Evolutionary conservation across 2,888 invertebrate species (phyloP), one percentile per base, ranked within the genome.

Genomic region (Drosophila lacicola): DNA sequence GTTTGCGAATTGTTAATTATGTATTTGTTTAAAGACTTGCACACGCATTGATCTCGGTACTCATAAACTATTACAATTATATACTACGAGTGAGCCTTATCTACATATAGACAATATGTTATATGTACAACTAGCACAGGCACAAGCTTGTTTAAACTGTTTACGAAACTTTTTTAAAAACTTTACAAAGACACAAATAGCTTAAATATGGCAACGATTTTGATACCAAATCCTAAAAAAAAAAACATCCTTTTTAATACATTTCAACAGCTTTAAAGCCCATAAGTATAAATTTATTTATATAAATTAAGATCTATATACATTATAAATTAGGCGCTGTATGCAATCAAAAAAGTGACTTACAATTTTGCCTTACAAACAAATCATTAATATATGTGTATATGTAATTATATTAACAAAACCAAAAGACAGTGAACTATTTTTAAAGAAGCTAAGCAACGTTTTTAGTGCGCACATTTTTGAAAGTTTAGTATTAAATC

Each of bases 311-410:
- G 62, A 57, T 17, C 17, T 58, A 70, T 50, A 42, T 44, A 41
- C 54, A 74, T 37, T 41, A 55, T 69, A 57, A 54, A 70, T 53
- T 68, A 82, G 69, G 57, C 69, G 85, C 82, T 65, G 67, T 54
- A 76, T 82, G 86, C 82, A 85, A 82, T 85, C 85, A 82, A 70
- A 36, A 74, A 74, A 68, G 80, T 82, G 85, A 82, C 86, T 82
- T 82, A 65, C 64, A 66, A 70, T 57, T 71, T 77, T 71, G 81
- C 81, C 81, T 84, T 84, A 81, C 29, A 76, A 82, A 68, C 10
- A 69, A 82, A 79, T 61, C 53, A 72, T 71, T 74, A 60, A 46
- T 44, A 46, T 56, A 46, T 50, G 46, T 68, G 50, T 64, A 55
- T 37, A 62, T 51, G 54, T 54, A 68, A 21, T 25, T 47, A 41